Evolutionary conservation across 2,797 vertebrate genomes (phyloP).

Genomic region (Dicrostonyx torquatus): DNA sequence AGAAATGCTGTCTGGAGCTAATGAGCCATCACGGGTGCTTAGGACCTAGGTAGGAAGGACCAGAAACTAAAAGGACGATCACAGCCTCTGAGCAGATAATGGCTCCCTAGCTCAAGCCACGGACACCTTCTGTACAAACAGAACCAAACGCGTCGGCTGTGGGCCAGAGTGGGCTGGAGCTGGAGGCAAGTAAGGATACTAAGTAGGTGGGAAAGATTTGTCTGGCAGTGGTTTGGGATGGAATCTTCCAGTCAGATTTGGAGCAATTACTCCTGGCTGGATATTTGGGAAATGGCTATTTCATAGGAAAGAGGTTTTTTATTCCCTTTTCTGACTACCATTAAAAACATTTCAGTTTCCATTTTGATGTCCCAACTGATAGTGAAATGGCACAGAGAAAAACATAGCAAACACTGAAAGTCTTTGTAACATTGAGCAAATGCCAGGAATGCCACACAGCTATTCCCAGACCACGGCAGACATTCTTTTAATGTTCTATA

Average conservation of each 20-base stretch:
- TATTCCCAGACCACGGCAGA: neutral
- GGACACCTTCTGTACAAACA: neutral
- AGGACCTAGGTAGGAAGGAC: neutral
- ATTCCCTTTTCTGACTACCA: neutral
- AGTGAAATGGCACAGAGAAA: neutral
- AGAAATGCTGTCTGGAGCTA: neutral
- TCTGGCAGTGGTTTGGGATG: neutral
- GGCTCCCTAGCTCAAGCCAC: neutral
- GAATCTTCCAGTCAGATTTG: neutral
- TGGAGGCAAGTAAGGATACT: neutral
- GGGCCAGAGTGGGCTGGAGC: neutral
- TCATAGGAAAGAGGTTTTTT: neutral
- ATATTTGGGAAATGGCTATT: neutral
- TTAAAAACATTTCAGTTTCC: neutral
- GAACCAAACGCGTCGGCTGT: neutral
- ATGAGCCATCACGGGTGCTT: neutral
- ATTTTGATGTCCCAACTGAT: neutral
- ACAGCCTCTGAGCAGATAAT: neutral
- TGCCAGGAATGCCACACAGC: neutral
- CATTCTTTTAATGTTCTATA: neutral
- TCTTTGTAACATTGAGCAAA: neutral
- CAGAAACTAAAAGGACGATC: neutral
- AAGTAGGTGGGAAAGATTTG: neutral
- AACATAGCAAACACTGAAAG: neutral
- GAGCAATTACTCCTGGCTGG: neutral